phyloP scores from a whole-genome alignment of 2,113 vertebrate species.

The Sturnus vulgaris region DNA sequence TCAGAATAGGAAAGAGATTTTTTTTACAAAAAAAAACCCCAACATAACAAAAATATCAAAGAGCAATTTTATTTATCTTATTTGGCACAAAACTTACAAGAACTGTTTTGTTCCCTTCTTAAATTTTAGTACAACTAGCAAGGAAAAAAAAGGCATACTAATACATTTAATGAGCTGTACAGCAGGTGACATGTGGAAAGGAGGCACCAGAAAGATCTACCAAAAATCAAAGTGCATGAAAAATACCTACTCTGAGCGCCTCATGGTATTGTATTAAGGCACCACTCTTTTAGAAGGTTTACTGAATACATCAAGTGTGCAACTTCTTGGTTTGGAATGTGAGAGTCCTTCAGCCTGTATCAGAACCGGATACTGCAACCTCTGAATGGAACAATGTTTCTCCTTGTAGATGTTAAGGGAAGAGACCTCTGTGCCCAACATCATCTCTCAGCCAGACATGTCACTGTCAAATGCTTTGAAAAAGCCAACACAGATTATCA shows the following conservation, averaged over 20 bases:
- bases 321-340: constrained; percentile 67
- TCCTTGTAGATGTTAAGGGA: neutral
- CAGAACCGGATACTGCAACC: neutral
- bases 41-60: constrained; percentile 57
- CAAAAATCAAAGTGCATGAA: constrained; percentile 70
- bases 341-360: constrained; percentile 44
- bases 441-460: neutral
- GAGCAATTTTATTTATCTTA: constrained; percentile 68
- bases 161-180: constrained; percentile 62
- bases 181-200: constrained; percentile 53
- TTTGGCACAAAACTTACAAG: constrained; percentile 74
- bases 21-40: neutral
- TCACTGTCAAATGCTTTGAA: neutral
- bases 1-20: neutral
- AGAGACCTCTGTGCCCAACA: neutral
- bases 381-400: neutral
- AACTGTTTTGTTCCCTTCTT: constrained; percentile 58
- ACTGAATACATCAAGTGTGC: constrained; percentile 47
- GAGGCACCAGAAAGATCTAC: constrained; percentile 70
- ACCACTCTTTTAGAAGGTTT: constrained; percentile 59
- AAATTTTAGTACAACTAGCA: constrained; percentile 57
- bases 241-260: constrained; percentile 67
- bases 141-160: constrained; percentile 53
- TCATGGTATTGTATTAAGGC: constrained; percentile 62
- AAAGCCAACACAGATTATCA: neutral